phyloP scores from a whole-genome alignment of 2,113 vertebrate genomes.

The Corythoichthys haematopterus region DNA sequence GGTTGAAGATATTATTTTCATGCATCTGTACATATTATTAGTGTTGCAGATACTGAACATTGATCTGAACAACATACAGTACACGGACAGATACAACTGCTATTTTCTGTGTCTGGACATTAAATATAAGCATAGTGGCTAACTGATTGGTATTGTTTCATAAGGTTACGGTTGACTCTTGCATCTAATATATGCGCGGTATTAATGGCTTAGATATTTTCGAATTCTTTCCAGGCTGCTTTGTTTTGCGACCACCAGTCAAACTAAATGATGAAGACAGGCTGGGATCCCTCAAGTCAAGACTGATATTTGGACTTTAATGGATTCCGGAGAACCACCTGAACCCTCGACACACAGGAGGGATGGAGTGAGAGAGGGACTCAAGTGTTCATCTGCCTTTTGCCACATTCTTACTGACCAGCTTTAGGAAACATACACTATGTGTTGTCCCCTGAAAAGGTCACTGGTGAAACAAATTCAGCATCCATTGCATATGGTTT shows the following conservation, averaged over 20 bases:
- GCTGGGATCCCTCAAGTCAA: conserved; percentile 48
- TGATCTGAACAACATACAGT: no score
- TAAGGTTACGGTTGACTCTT: not conserved
- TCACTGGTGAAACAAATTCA: not conserved
- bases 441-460: not conserved
- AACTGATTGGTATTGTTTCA: conserved; percentile 31
- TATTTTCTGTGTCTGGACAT: conserved; percentile 5
- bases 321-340: conserved; percentile 66
- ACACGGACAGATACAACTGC: no score
- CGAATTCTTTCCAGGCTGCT: conserved; percentile 11
- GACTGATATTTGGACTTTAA: conserved; percentile 63
- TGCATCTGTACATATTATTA: no score
- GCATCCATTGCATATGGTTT: not conserved
- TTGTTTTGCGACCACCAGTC: conserved; percentile 31
- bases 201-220: not conserved
- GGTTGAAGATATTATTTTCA: no score
- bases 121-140: not conserved
- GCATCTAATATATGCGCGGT: not conserved
- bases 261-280: conserved; percentile 62
- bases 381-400: not conserved
- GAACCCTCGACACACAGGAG: conserved; percentile 32
- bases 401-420: not conserved
- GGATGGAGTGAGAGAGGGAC: not conserved
- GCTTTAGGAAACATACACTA: not conserved
- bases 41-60: no score